These are phyloP conservation scores for Pseudorhombus dupliciocellatus DNA, from an alignment of 2,113 vertebrate species.

Conservation along the genomic window DNA sequence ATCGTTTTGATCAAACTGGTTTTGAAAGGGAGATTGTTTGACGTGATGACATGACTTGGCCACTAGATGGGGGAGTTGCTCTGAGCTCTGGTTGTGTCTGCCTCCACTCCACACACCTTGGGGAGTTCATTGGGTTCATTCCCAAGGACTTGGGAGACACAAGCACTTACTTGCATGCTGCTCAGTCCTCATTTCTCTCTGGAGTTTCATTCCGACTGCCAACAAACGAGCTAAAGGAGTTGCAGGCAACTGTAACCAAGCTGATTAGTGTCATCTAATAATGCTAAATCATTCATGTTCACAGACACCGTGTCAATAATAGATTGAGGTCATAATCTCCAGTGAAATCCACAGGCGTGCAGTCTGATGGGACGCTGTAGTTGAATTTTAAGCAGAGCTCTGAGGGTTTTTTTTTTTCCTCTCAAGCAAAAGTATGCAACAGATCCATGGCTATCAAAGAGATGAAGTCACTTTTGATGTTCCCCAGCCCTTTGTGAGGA, in stretches of 20 bases:
- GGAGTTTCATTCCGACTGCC: conserved; percentile 35
- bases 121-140: conserved; percentile 75
- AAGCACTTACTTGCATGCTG: conserved; percentile 44
- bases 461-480: conserved; percentile 42
- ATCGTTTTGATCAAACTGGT: neutral
- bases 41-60: conserved; percentile 3
- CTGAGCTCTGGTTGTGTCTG: neutral
- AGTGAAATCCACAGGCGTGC: conserved; percentile 2
- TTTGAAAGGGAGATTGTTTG: neutral
- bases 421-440: conserved; percentile 21
- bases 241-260: conserved; percentile 19
- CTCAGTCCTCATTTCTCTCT: conserved; percentile 31
- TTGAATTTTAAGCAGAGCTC: conserved; percentile 30
- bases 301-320: conserved; percentile 34
- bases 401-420: neutral
- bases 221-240: conserved; percentile 3
- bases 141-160: conserved; percentile 64
- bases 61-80: conserved; percentile 68
- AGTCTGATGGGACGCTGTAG: conserved; percentile 6
- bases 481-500: conserved; percentile 1
- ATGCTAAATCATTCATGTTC: conserved; percentile 40
- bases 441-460: conserved; percentile 35
- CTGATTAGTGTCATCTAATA: conserved; percentile 42
- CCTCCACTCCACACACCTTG: conserved; percentile 42
- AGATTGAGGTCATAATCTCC: conserved; percentile 33